Evolutionary conservation across 2,113 vertebrate species (phyloP), one percentile per base, ranked within the genome.

Genomic region (Oxyruncus cristatus): DNA sequence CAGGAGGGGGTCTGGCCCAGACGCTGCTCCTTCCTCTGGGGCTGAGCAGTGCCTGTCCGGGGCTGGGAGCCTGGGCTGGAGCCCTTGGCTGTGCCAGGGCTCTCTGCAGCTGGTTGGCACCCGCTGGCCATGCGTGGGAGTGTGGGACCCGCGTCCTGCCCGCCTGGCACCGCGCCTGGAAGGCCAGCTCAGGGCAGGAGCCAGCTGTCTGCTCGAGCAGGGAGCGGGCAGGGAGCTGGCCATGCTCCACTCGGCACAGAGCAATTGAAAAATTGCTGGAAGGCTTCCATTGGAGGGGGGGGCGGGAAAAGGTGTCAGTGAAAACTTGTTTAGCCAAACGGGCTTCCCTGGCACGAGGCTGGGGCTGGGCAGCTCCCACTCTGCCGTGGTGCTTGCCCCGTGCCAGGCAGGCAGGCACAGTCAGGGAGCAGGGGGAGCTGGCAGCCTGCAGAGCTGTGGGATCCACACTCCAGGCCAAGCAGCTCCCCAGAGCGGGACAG

Each of bases 291-390:
- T 13, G 59, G 76, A 50, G 32, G 33, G 18, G 2, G 2, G 1
- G 32, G n/a, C n/a, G n/a, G 41, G 21, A 83, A 74, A 56, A 55
- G 53, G 84, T 80, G 94, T 93, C 80, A 89, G 53, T 65, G 92
- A 73, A 84, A 95, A 95, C 65, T 87, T 89, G 73, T 81, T 94
- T 21, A 80, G 85, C 73, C 81, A 77, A 93, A 56, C 1, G 9
- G 90, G 81, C 50, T 93, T 77, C 94, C 94, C 90, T 95, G 92
- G 90, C 88, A 77, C 11, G 55, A 8, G 68, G 18, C 30, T 17
- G 49, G 68, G 58, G 52, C 87, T 63, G 94, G 88, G 90, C 80
- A 89, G 32, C 23, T 63, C 75, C 12, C 16, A 0, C 53, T 49
- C 8, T 35, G 84, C 85, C 12, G 0, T 30, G 49, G 76, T 59